Base-by-base conservation (phyloP, 1,140 invertebrate species). In the Diabrotica undecimpunctata region DNA sequence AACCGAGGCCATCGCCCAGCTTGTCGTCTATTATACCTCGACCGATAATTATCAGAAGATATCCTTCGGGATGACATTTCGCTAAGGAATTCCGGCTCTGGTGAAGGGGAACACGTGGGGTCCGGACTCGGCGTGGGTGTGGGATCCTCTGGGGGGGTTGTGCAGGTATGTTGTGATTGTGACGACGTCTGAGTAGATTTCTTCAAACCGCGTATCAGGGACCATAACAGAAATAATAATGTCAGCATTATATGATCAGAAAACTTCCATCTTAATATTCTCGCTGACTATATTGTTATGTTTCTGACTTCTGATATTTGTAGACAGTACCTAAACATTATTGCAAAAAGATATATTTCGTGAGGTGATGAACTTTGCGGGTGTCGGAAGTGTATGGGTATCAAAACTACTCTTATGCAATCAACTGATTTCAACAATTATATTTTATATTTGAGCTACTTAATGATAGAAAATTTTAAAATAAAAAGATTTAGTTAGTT, bases 151-250 rank as follows among this genome's bases (percentile, higher is more conserved):
- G 61, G 60, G 38, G 65, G 58, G 39, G 70, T 57, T 25, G 41
- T 64, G 41, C 41, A 10, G 41, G 41, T 10, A 10, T 46, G 41
- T 46, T 67, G 68, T 36, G 64, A 67, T 13, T 66, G 66, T 11
- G 65, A 65, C 39, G 69, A 51, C 52, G 41, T 59, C 25, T 61
- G 39, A 38, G 62, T 65, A 54, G 72, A 60, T 58, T 72, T 75
- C 67, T 67, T 74, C 55, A 77, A 63, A 66, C 74, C 75, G 62
- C 78, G 78, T 64, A 79, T 76, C 36, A 81, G 69, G 62, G 79
- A 78, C 79, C 79, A 81, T 75, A 81, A 66, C 70, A 79, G 69
- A 68, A 79, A 77, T 57, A 80, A 70, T 74, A 81, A 62, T 64
- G 79, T 78, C 71, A 81, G 74, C 79, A 81, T 81, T 71, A 73